phyloP scores from a whole-genome alignment of 2,797 vertebrate genomes.

The Masticophis lateralis region DNA sequence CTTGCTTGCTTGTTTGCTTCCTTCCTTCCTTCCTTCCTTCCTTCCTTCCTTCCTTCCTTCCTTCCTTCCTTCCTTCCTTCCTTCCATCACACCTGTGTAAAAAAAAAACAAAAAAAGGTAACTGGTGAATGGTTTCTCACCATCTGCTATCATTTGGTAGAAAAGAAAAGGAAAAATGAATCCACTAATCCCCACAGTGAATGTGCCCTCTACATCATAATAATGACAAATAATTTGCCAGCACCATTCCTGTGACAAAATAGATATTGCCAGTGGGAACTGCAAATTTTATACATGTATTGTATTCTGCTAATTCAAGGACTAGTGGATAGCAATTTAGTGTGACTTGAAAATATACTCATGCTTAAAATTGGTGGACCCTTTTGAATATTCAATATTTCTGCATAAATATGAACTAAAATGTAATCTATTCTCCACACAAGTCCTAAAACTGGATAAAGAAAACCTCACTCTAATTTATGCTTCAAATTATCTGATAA shows the following conservation, averaged over 20 bases:
- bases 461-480: background rate
- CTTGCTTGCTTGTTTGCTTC: background rate
- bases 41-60: background rate
- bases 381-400: background rate
- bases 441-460: background rate
- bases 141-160: background rate
- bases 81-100: background rate
- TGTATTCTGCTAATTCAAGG: background rate
- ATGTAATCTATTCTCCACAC: background rate
- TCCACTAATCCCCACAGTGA: background rate
- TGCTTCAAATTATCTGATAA: background rate
- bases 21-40: background rate
- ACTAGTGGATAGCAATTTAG: background rate
- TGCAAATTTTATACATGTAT: background rate
- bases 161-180: background rate
- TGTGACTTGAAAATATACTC: background rate
- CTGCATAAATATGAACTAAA: background rate
- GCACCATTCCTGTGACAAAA: background rate
- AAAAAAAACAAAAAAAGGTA: background rate
- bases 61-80: background rate
- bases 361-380: background rate
- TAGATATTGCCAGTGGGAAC: background rate
- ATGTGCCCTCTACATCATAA: background rate
- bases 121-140: background rate
- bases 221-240: background rate